Percentiles rank a stretch among this genome's conserved stretches.
phyloP scores from a whole-genome alignment of 1,140 invertebrate genomes.

The Pachypeltis micranthus region DNA sequence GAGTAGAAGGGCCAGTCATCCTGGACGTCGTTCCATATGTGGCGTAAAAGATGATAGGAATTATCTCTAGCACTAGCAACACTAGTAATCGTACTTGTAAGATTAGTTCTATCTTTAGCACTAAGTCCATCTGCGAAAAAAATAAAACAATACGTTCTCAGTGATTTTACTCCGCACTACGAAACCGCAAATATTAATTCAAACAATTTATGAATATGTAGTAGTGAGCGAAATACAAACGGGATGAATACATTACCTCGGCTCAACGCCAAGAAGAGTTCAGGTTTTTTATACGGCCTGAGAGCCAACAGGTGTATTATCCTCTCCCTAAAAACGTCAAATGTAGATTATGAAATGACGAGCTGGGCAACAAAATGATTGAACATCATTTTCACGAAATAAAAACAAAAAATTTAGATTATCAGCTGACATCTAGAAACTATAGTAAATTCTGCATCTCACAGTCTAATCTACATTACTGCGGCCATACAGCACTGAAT shows the following conservation, averaged over 20 bases:
- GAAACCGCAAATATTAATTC: too few relatives aligned
- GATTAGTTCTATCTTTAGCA: constrained; percentile 61
- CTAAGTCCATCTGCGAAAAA: constrained; percentile 67
- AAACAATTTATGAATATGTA: too few relatives aligned
- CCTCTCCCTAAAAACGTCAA: constrained; percentile 66
- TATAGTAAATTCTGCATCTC: too few relatives aligned
- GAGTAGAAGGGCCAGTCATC: constrained; percentile 89
- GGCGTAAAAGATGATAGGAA: constrained; percentile 68
- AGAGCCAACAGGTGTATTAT: constrained; percentile 85
- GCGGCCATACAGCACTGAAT: too few relatives aligned
- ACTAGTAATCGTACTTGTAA: constrained; percentile 57
- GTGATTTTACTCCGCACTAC: too few relatives aligned
- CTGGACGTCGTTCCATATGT: constrained; percentile 83
- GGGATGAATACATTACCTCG: constrained; percentile 55
- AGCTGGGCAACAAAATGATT: too few relatives aligned
- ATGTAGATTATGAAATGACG: too few relatives aligned
- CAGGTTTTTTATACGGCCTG: constrained; percentile 83
- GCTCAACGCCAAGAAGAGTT: constrained; percentile 63
- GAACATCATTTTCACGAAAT: too few relatives aligned
- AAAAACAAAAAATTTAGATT: too few relatives aligned
- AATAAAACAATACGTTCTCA: too few relatives aligned
- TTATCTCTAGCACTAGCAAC: constrained; percentile 74
- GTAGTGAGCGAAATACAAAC: constrained; percentile 8
- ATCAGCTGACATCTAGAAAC: too few relatives aligned
- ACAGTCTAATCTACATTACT: too few relatives aligned